Percentiles rank a stretch among this genome's conserved stretches.
Conservation (phyloP, 2,113 vertebrate species). For the Esox niger region DNA sequence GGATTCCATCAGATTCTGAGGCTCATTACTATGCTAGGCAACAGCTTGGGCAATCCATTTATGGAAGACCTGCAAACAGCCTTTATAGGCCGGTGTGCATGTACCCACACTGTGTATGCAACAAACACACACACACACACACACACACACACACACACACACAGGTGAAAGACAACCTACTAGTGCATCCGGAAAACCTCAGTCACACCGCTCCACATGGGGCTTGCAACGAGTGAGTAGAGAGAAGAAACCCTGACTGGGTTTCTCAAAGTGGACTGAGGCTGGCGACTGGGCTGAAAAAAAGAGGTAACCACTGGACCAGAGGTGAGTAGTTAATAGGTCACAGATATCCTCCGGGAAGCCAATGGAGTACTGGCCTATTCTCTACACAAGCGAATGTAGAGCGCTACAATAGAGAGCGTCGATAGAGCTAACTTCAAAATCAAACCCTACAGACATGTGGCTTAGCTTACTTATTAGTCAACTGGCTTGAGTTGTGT, state of each 20-base stretch:
- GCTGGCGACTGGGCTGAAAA: not conserved
- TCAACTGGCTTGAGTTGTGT: slow-evolving; percentile 14
- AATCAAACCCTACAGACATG: slow-evolving; percentile 2
- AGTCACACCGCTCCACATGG: slow-evolving; percentile 23
- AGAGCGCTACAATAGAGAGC: too few species aligned
- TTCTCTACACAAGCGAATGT: slow-evolving; percentile 14
- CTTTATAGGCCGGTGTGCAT: too few species aligned
- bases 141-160: slow-evolving; percentile 9
- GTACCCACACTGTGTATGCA: not conserved
- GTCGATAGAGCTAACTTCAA: too few species aligned
- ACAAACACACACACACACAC: slow-evolving; percentile 21
- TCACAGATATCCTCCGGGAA: slow-evolving; percentile 4
- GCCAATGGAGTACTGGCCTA: slow-evolving; percentile 5
- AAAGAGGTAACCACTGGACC: not conserved
- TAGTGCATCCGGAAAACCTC: too few species aligned
- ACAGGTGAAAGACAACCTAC: slow-evolving; percentile 33
- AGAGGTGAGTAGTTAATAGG: slow-evolving; percentile 16
- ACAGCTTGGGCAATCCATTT: slow-evolving; percentile 59
- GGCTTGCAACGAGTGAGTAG: too few species aligned
- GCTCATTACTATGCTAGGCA: slow-evolving; percentile 38
- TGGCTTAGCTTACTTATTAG: slow-evolving; percentile 24
- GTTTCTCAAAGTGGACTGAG: not conserved
- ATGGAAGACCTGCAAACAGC: slow-evolving; percentile 28
- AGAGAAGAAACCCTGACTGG: not conserved
- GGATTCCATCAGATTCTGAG: slow-evolving; percentile 41